These are phyloP conservation scores for Poecilus cupreus DNA, from an alignment of 2,888 invertebrate genomes.

Conservation along the genomic window DNA sequence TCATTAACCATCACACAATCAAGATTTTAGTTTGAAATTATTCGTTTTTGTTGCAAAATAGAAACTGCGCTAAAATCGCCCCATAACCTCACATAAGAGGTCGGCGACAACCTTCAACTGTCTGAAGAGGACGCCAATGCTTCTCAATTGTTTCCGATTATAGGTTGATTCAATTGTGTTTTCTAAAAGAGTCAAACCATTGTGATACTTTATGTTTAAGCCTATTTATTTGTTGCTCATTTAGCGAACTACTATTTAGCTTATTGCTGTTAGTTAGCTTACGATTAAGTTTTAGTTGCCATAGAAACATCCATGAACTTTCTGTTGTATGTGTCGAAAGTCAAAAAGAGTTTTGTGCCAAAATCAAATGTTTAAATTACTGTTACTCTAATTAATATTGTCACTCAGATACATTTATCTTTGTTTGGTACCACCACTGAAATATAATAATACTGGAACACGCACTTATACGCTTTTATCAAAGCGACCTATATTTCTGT, in stretches of 20 bases:
- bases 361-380: no score
- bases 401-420: no score
- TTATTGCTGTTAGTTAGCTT: conserved; percentile 42
- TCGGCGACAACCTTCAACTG: conserved; percentile 54
- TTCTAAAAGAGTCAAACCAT: conserved; percentile 52
- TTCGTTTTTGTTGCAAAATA: conserved; percentile 50
- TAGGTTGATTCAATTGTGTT: conserved; percentile 23
- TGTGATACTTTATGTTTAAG: conserved; percentile 39
- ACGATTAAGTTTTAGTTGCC: conserved; percentile 18
- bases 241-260: conserved; percentile 46
- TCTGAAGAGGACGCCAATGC: conserved; percentile 53
- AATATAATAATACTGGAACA: no score
- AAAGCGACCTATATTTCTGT: no score
- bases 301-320: background rate
- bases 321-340: conserved; percentile 45
- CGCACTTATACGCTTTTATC: no score
- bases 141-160: conserved; percentile 49
- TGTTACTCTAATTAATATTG: background rate
- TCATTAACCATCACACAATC: conserved; percentile 20
- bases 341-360: conserved; percentile 52
- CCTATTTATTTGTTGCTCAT: conserved; percentile 39
- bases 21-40: conserved; percentile 40
- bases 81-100: conserved; percentile 57
- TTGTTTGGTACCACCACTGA: no score
- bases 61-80: conserved; percentile 48